Evolutionary conservation across 2,888 invertebrate species (phyloP).

Genomic region (Dorcus hopei): DNA sequence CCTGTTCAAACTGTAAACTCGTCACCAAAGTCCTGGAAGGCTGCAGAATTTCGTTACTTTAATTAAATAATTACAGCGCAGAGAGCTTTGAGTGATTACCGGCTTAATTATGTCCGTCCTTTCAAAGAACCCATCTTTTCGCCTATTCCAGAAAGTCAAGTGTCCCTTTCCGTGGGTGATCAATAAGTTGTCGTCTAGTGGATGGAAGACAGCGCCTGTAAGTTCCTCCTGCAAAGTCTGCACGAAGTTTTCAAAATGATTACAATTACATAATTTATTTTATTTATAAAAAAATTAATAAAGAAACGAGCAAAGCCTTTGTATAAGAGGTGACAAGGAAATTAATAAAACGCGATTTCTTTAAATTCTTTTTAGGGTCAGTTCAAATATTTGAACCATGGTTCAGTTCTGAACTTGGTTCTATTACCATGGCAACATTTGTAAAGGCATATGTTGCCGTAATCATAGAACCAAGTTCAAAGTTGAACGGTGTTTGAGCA

Average conservation of each 20-base stretch:
- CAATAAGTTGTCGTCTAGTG: conserved; percentile 84
- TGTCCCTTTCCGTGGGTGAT: conserved; percentile 91
- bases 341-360: no score
- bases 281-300: no score
- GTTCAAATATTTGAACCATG: no score
- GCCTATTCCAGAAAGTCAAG: conserved; percentile 87
- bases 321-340: not conserved
- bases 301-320: no score
- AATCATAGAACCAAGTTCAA: no score
- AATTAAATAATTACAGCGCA: not conserved
- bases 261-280: no score
- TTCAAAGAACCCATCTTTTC: conserved; percentile 88
- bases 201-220: conserved; percentile 87
- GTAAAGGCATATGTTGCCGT: no score
- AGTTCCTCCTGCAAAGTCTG: conserved; percentile 87
- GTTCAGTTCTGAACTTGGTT: no score
- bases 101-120: conserved; percentile 85
- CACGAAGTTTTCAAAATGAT: conserved; percentile 18
- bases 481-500: no score
- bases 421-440: no score
- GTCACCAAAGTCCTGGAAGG: conserved; percentile 82
- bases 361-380: no score
- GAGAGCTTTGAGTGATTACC: conserved; percentile 48
- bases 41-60: conserved; percentile 44
- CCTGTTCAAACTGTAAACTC: conserved; percentile 84